Base-by-base conservation (phyloP, 2,113 vertebrate genomes). In the Cynopterus brachyotis region DNA sequence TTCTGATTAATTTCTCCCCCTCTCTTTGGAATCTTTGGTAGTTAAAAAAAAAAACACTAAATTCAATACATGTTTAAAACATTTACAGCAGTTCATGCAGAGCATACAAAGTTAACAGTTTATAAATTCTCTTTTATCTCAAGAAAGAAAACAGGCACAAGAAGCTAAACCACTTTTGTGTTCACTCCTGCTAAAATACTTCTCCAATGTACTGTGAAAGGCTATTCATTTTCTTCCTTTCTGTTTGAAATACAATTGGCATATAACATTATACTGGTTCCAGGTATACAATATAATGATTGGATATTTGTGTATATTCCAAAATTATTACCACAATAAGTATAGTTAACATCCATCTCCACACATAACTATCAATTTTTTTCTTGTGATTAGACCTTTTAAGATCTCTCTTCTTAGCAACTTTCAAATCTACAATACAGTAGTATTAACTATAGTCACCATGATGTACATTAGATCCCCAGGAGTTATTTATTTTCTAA, bases 91-190 rank as follows among this genome's bases (percentile, higher is more conserved):
- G 55, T 55, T 91, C 45, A 64, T 80, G 42, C 37, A 84, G 9
- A 85, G 62, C 40, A 78, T 84, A 78, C 37, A 67, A 50, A 78
- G 32, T 76, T 83, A 84, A 84, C 60, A 91, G 60, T 4, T 91
- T 91, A 79, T 78, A 42, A 35, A 69, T 95, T 90, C 37, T 78
- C 40, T 62, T 93, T 87, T 87, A 60, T 42, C 20, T 70, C 72
- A 86, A 79, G 22, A 91, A 91, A 85, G 47, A 37, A 76, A 95
- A 85, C n/a, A 16, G 47, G 45, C 35, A 40, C 69, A 70, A 95
- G 24, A 79, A 91, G 45, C 22, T 72, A 42, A 88, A 53, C 32
- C 37, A 9, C 30, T 67, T 60, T 59, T 69, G 17, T 9, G 37
- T 26, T 89, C 64, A 32, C 57, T 42, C 37, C 35, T 86, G n/a